Percentiles rank a stretch among this genome's conserved stretches.
phyloP scores from a whole-genome alignment of 2,888 invertebrate species.

The Heliconius erato region DNA sequence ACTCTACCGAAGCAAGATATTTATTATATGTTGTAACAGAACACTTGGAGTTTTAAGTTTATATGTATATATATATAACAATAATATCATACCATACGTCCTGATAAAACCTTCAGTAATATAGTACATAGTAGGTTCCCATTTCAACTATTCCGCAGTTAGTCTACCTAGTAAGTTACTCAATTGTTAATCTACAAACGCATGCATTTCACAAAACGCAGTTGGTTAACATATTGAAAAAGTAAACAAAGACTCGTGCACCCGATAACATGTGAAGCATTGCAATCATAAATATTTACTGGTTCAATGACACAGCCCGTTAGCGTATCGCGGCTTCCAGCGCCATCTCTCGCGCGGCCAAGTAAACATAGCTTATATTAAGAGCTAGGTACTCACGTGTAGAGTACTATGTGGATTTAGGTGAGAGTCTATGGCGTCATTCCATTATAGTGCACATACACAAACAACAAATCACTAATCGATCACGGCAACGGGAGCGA shows the following conservation, averaged over 20 bases:
- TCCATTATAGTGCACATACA: constrained; percentile 63
- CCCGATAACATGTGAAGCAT: constrained; percentile 64
- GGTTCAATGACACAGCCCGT: constrained; percentile 76
- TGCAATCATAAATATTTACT: constrained; percentile 59
- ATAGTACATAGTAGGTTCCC: no score
- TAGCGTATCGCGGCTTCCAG: constrained; percentile 58
- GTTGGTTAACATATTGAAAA: constrained; percentile 49
- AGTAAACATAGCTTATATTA: constrained; percentile 63
- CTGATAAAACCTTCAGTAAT: neutral
- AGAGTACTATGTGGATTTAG: constrained; percentile 61
- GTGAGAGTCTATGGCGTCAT: constrained; percentile 62
- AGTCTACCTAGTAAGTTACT: neutral
- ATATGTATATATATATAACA: no score
- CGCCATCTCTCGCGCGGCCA: constrained; percentile 75
- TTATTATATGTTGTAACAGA: constrained; percentile 5
- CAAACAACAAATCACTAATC: constrained; percentile 67
- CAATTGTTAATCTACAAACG: neutral
- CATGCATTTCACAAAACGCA: neutral
- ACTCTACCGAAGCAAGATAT: neutral
- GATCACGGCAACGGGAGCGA: constrained; percentile 63
- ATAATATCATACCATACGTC: neutral
- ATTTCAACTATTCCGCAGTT: neutral
- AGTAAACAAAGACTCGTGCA: constrained; percentile 60
- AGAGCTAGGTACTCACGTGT: constrained; percentile 73
- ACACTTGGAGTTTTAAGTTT: neutral